Base-by-base conservation (phyloP, 2,113 vertebrate species). In the Synodontis membranacea region DNA sequence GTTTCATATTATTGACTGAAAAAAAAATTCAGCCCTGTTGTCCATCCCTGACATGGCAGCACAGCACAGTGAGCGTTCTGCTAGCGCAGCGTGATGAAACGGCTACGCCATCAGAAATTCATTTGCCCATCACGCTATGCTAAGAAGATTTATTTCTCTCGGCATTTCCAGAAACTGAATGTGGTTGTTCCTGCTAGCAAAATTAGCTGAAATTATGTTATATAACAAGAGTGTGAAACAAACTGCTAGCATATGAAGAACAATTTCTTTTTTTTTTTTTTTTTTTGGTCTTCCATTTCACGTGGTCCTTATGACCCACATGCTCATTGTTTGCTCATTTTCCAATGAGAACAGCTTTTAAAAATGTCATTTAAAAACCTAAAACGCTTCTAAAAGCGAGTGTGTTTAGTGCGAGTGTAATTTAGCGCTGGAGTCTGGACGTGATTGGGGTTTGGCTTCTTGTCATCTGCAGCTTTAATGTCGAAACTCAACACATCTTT, bases 371-470 rank as follows among this genome's bases (percentile, higher is more conserved):
- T n/a, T n/a, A n/a, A n/a, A n/a, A n/a, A n/a, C n/a, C n/a, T n/a
- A n/a, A n/a, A n/a, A n/a, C n/a, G n/a, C n/a, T 37, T 68, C 19
- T 34, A 3, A 31, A 37, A 23, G 10, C 14, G 14, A 8, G 28
- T 28, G 31, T 31, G 19, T 64, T 56, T 48, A 42, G 9, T 52
- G 21, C 17, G 75, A 25, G 8, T 52, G 21, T 42, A 11, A 46
- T 75, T 58, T 37, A 58, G 12, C 14, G n/a, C 17, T n/a, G 66
- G 34, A 72, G 48, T n/a, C 76, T 60, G 37, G 74, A 76, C 8
- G n/a, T 74, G 31, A 88, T 80, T 60, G 68, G 14, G 74, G 60
- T 58, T 88, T 83, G 76, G 58, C 34, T 78, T 44, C n/a, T 78
- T 25, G 14, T 50, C 15, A 58, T 82, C 34, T n/a, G 15, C 39